Base-by-base conservation (phyloP, 2,888 invertebrate genomes). In the Doris montereyensis region DNA sequence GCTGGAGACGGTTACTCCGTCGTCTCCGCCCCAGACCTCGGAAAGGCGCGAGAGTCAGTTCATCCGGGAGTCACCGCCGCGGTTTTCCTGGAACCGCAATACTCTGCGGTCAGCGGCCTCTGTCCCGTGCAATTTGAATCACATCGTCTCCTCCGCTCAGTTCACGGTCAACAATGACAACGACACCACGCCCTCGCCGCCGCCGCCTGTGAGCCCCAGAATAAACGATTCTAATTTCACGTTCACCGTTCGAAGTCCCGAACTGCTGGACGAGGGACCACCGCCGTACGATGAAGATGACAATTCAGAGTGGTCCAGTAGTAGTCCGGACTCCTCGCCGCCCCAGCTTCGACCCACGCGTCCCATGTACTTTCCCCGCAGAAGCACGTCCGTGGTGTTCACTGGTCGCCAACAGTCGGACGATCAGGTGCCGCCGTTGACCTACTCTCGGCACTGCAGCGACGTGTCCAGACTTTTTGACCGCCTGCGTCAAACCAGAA, bases 111-210 rank as follows among this genome's bases (percentile, higher is more conserved):
- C 70, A 21, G 70, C 79, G 1, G 60, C 79, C n/a, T 79, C 79
- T n/a, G 79, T 79, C 0, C 79, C 79, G 4, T 79, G 79, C 71
- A 79, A 79, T 57, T 70, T 79, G 30, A 76, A 79, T 35, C 75
- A 79, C 52, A 41, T 41, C 17, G 52, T 41, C 8, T 41, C 52
- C 52, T 10, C 8, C 17, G 52, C 52, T 17, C 8, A 41, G 17
- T 41, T 41, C 17, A 5, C 52, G 5, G 17, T 41, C 52, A 41
- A 41, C 52, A 65, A 26, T 65, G 67, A 65, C 67, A 10, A 26
- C 24, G 67, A 65, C 28, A 17, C 24, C 5, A 41, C 52, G 52
- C 52, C 52, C 17, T 41, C 52, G 17, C 17, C 52, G 52, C 52
- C 52, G 52, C 5, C 52, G 5, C 52, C 17, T 41, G 17, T n/a